phyloP scores from a whole-genome alignment of 1,140 invertebrate genomes.

The Brachystomella parvula region DNA sequence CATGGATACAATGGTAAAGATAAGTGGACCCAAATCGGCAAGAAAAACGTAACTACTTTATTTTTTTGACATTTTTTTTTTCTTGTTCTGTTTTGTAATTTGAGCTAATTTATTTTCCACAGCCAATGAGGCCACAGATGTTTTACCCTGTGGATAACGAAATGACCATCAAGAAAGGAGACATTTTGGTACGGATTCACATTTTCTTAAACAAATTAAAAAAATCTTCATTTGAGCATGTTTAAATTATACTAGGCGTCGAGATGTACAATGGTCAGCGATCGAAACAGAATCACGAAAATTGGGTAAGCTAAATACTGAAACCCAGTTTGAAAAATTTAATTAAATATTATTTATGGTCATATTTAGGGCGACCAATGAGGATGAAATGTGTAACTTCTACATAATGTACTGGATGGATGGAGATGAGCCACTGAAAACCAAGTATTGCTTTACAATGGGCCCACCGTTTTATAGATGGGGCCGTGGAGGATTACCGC shows the following conservation, averaged over 20 bases:
- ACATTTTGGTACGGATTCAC: conserved; percentile 55
- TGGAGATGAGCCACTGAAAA: conserved; percentile 62
- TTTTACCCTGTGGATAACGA: conserved; percentile 77
- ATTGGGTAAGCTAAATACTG: conserved; percentile 62
- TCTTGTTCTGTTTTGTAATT: too few species aligned
- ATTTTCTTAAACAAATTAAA: conserved; percentile 5
- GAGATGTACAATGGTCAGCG: conserved; percentile 81
- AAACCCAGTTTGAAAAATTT: neutral
- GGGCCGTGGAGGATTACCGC: conserved; percentile 51
- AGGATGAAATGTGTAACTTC: conserved; percentile 99
- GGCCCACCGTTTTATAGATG: conserved; percentile 76
- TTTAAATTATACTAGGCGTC: conserved; percentile 54
- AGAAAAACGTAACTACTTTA: conserved; percentile 48
- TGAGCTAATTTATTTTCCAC: neutral
- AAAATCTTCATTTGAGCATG: neutral
- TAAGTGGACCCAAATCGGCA: conserved; percentile 77
- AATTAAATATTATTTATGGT: neutral
- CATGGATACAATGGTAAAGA: conserved; percentile 51
- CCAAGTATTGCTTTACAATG: conserved; percentile 75
- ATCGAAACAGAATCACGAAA: conserved; percentile 53
- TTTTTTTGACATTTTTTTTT: too few species aligned
- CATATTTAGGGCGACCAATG: conserved; percentile 62
- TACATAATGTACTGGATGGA: conserved; percentile 97
- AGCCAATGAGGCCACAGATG: conserved; percentile 84
- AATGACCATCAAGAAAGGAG: conserved; percentile 56